These are phyloP conservation scores for Cataglyphis altisquamis DNA, from an alignment of 2,888 invertebrate genomes.

Conservation along the genomic window DNA sequence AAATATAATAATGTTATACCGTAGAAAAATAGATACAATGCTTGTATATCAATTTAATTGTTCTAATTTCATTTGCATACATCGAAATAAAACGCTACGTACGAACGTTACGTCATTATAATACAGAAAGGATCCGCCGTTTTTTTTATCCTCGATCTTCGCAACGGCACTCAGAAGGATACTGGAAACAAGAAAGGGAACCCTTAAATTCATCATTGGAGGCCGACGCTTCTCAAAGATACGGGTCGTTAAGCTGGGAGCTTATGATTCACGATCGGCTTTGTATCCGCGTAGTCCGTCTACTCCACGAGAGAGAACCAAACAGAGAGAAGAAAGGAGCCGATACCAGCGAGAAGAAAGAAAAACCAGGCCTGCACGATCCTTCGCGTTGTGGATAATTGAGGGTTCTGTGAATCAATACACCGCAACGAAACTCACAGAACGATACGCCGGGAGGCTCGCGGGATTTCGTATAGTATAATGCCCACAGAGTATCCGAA, in stretches of 20 bases:
- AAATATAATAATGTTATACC: neutral
- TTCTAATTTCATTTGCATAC: slow-evolving; percentile 11
- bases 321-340: slow-evolving; percentile 48
- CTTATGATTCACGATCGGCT: slow-evolving; percentile 81
- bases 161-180: neutral
- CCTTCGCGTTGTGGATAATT: slow-evolving; percentile 74
- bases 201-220: slow-evolving; percentile 75
- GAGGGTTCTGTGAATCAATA: slow-evolving; percentile 82
- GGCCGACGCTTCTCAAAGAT: slow-evolving; percentile 66
- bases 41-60: neutral
- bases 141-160: slow-evolving; percentile 49
- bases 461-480: slow-evolving; percentile 67
- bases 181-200: slow-evolving; percentile 31
- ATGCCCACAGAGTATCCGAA: slow-evolving; percentile 76
- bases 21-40: neutral
- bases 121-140: slow-evolving; percentile 6
- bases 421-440: slow-evolving; percentile 56
- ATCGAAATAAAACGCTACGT: neutral
- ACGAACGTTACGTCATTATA: neutral
- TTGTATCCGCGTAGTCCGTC: slow-evolving; percentile 65
- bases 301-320: slow-evolving; percentile 35
- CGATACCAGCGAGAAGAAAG: slow-evolving; percentile 48
- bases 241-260: slow-evolving; percentile 77
- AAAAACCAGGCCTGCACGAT: slow-evolving; percentile 59
- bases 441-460: slow-evolving; percentile 59